phyloP scores from a whole-genome alignment of 2,888 invertebrate genomes.

The Yponomeuta plumbellus region DNA sequence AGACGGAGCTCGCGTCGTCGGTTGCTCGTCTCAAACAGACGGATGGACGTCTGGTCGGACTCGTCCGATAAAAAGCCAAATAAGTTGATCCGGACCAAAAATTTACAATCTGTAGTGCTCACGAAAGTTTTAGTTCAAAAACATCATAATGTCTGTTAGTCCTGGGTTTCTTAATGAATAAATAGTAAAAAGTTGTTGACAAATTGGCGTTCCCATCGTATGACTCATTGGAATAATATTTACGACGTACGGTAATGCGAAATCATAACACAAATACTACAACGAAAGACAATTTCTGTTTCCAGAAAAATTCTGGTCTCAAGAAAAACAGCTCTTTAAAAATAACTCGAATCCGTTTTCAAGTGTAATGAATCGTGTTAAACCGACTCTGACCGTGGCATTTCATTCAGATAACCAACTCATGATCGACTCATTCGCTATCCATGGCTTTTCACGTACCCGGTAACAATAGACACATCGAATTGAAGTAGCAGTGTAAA shows the following conservation, averaged over 20 bases:
- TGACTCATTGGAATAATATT: neutral
- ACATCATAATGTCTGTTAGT: neutral
- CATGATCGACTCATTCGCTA: neutral
- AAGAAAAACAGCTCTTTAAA: constrained; percentile 21
- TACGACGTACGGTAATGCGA: neutral
- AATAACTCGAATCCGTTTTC: constrained; percentile 8
- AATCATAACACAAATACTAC: neutral
- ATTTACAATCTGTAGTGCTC: no score
- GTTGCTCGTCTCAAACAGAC: no score
- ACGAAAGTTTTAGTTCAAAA: no score
- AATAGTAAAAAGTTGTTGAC: no score
- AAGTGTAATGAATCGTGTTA: constrained; percentile 17
- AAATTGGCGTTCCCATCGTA: neutral
- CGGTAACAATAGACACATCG: neutral
- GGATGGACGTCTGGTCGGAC: no score
- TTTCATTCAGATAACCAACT: neutral
- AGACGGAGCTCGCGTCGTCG: no score
- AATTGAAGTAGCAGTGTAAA: neutral
- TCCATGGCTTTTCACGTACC: neutral
- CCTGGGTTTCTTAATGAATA: neutral
- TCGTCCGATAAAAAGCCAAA: no score
- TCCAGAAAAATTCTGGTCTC: constrained; percentile 5
- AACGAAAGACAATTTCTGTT: neutral
- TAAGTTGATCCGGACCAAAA: no score
- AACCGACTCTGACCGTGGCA: neutral